Evolutionary conservation across 1,140 invertebrate species (phyloP).

Genomic region (Adoxophyes honmai): DNA sequence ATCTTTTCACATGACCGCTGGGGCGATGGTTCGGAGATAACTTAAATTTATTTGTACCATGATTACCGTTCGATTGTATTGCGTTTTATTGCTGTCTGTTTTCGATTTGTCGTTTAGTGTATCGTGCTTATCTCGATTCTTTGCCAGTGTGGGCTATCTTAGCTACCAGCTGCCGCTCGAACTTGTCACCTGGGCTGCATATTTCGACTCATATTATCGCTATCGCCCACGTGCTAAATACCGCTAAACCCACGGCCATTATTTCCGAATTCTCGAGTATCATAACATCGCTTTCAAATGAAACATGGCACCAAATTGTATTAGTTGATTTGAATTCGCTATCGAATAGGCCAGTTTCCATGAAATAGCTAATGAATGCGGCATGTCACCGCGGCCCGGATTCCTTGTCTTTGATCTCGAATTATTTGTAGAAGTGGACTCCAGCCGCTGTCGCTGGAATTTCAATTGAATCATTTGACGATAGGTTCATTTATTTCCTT

Average conservation of each 20-base stretch:
- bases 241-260: slow-evolving; percentile 1
- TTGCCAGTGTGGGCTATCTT: background rate
- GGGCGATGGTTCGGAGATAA: slow-evolving; percentile 28
- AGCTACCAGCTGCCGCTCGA: background rate
- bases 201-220: slow-evolving; percentile 1
- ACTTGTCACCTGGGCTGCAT: slow-evolving; percentile 1
- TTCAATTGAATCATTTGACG: slow-evolving; percentile 13
- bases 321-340: background rate
- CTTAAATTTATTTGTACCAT: slow-evolving; percentile 37
- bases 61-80: slow-evolving; percentile 35
- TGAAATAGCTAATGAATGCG: background rate
- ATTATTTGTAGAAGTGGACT: background rate
- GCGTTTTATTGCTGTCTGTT: slow-evolving; percentile 41
- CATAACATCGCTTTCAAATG: slow-evolving; percentile 8
- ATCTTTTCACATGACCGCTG: slow-evolving; percentile 25
- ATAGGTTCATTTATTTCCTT: slow-evolving; percentile 13
- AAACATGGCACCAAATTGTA: slow-evolving; percentile 1
- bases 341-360: background rate
- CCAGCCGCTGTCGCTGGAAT: background rate
- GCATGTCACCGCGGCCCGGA: slow-evolving; percentile 8
- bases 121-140: slow-evolving; percentile 3
- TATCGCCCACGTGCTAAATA: slow-evolving; percentile 7
- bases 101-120: slow-evolving; percentile 38
- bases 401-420: slow-evolving; percentile 17
- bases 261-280: slow-evolving; percentile 11